These are phyloP conservation scores for Aethes cnicana DNA, from an alignment of 2,888 invertebrate genomes.

Conservation along the genomic window DNA sequence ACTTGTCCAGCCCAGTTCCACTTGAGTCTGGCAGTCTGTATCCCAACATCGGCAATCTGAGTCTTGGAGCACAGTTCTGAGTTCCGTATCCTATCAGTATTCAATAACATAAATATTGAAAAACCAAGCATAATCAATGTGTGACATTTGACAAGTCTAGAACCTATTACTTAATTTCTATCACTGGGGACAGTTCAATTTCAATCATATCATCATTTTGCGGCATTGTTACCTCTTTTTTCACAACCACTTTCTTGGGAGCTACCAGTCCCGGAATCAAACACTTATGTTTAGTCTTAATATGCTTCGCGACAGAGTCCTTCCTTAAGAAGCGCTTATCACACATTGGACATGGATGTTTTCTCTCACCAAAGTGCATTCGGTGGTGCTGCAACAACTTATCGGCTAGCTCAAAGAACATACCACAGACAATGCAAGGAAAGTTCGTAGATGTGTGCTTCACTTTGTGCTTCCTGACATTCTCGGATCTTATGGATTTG, in stretches of 20 bases:
- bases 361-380: slow-evolving; percentile 55
- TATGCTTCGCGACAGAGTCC: slow-evolving; percentile 45
- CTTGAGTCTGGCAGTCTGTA: too few species aligned
- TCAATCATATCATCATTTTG: slow-evolving; percentile 22
- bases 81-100: too few species aligned
- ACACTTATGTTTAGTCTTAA: slow-evolving; percentile 37
- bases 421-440: slow-evolving; percentile 58
- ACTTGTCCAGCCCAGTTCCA: too few species aligned
- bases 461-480: slow-evolving; percentile 49
- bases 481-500: slow-evolving; percentile 39
- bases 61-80: too few species aligned
- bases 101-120: too few species aligned
- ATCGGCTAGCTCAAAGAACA: slow-evolving; percentile 50
- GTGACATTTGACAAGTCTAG: too few species aligned
- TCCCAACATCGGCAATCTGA: too few species aligned
- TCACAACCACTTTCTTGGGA: slow-evolving; percentile 25
- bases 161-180: slow-evolving; percentile 16
- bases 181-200: slow-evolving; percentile 23
- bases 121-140: too few species aligned
- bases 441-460: slow-evolving; percentile 53
- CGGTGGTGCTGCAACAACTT: slow-evolving; percentile 53
- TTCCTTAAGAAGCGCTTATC: slow-evolving; percentile 49
- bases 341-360: slow-evolving; percentile 55
- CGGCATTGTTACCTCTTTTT: slow-evolving; percentile 19
- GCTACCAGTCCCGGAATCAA: slow-evolving; percentile 25